Evolutionary conservation across 2,888 invertebrate species (phyloP).

Genomic region (Leptinotarsa juncta): DNA sequence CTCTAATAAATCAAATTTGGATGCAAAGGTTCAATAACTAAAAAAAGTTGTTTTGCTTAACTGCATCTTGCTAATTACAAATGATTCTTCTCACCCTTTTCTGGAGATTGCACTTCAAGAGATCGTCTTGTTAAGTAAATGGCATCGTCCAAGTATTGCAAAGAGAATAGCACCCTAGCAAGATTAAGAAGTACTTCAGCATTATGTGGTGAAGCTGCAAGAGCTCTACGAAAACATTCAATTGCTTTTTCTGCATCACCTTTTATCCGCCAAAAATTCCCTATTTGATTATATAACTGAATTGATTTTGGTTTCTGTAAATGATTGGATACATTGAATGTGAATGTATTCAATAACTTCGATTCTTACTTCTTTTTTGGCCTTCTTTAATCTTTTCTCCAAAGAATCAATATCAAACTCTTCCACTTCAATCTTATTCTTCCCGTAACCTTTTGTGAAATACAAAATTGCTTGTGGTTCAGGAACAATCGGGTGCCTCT

Average conservation of each 20-base stretch:
- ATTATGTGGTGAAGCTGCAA: constrained; percentile 87
- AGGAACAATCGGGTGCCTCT: constrained; percentile 85
- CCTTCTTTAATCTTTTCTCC: constrained; percentile 80
- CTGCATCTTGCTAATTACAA: neutral
- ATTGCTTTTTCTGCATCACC: constrained; percentile 89
- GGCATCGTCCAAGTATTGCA: constrained; percentile 91
- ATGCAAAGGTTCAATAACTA: too few species aligned
- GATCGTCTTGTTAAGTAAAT: constrained; percentile 88
- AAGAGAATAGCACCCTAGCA: constrained; percentile 85
- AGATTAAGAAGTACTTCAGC: constrained; percentile 87
- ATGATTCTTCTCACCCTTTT: constrained; percentile 66
- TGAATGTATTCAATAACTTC: neutral
- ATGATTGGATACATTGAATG: constrained; percentile 12
- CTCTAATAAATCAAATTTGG: too few species aligned
- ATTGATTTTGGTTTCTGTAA: constrained; percentile 82
- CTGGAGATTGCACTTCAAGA: constrained; percentile 85
- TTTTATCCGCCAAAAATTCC: constrained; percentile 91
- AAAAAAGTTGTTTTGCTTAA: too few species aligned
- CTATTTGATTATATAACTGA: constrained; percentile 89
- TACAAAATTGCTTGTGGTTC: constrained; percentile 86
- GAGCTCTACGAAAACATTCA: constrained; percentile 88
- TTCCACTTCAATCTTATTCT: constrained; percentile 69
- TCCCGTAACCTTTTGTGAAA: constrained; percentile 76
- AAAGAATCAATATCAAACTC: constrained; percentile 81
- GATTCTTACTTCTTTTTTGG: constrained; percentile 74